Percentiles rank a stretch among this genome's conserved stretches.
These are phyloP conservation scores for Sphenopsis melanotis DNA, from an alignment of 2,797 vertebrate genomes.

Conservation along the genomic window DNA sequence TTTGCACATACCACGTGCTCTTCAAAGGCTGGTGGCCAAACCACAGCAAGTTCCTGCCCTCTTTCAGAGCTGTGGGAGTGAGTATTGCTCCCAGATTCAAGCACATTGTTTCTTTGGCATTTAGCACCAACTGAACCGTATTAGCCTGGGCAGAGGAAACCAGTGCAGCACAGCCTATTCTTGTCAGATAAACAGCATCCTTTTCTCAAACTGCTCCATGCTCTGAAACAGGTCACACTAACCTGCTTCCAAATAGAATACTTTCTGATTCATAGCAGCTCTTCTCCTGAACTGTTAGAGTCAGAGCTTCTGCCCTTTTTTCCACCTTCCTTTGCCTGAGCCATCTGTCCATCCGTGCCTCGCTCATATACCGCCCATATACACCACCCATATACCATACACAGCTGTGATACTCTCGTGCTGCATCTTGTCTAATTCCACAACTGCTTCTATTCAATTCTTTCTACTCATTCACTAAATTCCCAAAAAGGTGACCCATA, in stretches of 20 bases:
- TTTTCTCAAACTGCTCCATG: neutral
- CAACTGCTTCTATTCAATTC: neutral
- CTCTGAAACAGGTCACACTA: accelerated
- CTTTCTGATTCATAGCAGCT: neutral
- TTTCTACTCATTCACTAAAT: neutral
- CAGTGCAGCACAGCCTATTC: neutral
- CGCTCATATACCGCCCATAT: neutral
- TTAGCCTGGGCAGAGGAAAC: neutral
- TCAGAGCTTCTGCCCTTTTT: neutral
- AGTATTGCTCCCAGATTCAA: neutral
- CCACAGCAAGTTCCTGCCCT: neutral
- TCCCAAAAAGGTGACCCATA: neutral
- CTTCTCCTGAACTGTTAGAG: neutral
- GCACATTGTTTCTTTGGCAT: neutral
- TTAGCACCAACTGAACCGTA: neutral
- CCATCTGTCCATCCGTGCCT: neutral
- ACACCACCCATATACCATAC: neutral
- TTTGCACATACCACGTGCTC: neutral
- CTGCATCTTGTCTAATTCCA: neutral
- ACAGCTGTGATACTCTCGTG: neutral
- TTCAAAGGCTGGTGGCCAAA: neutral
- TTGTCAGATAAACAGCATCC: neutral
- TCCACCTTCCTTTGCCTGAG: neutral
- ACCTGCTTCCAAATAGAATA: neutral
- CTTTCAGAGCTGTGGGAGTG: neutral